phyloP scores from a whole-genome alignment of 2,888 invertebrate genomes.

The Drosophila lutescens region DNA sequence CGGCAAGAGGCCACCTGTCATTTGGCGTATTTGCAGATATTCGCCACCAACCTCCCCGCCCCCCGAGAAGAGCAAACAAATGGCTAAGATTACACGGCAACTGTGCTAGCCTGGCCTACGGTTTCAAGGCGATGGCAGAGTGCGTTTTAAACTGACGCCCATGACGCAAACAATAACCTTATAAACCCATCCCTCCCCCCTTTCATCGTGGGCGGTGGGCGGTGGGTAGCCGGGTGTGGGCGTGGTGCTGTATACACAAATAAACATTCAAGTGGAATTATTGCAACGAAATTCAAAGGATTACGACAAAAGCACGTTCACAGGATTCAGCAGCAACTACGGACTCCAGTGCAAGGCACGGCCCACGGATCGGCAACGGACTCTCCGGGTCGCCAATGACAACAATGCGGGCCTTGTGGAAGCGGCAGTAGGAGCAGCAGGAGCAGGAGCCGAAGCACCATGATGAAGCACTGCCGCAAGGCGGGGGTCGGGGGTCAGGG shows the following conservation, averaged over 20 bases:
- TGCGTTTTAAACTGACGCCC: slow-evolving; percentile 70
- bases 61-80: slow-evolving; percentile 52
- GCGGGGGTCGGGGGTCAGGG: slow-evolving; percentile 6
- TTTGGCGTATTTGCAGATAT: slow-evolving; percentile 46
- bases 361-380: slow-evolving; percentile 56
- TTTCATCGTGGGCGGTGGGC: neutral
- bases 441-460: slow-evolving; percentile 4
- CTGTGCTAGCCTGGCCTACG: slow-evolving; percentile 37
- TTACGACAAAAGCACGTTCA: slow-evolving; percentile 80
- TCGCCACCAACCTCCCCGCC: slow-evolving; percentile 1
- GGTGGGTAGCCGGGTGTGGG: slow-evolving; percentile 20
- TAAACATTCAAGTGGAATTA: slow-evolving; percentile 81
- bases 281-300: slow-evolving; percentile 80
- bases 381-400: slow-evolving; percentile 70
- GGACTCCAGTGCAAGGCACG: slow-evolving; percentile 61
- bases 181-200: slow-evolving; percentile 50
- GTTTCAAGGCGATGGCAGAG: slow-evolving; percentile 31
- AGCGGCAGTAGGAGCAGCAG: neutral
- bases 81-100: slow-evolving; percentile 62
- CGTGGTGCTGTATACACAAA: slow-evolving; percentile 74
- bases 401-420: slow-evolving; percentile 69
- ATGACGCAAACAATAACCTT: slow-evolving; percentile 79
- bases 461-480: slow-evolving; percentile 53
- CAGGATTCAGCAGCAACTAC: slow-evolving; percentile 68
- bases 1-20: slow-evolving; percentile 32